Conservation (phyloP, 1,140 invertebrate species). For the Macrobrachium rosenbergii region DNA sequence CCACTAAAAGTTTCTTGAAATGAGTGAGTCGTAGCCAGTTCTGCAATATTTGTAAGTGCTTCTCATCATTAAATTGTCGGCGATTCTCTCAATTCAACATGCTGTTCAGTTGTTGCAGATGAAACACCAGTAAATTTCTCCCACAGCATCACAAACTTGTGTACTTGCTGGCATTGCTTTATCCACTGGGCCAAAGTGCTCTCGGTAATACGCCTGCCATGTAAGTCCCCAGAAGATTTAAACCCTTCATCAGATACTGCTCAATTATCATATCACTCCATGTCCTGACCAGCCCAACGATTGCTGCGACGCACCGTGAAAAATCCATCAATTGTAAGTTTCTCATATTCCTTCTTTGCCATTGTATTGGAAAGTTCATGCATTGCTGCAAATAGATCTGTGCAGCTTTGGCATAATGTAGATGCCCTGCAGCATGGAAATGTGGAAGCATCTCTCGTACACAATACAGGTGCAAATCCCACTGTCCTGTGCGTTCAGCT, state of each 20-base stretch:
- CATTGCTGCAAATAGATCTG: too few species aligned
- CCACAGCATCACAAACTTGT: too few species aligned
- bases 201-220: conserved; percentile 25
- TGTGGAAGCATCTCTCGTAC: too few species aligned
- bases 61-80: conserved; percentile 13
- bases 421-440: too few species aligned
- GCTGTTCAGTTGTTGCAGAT: conserved; percentile 33
- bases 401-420: too few species aligned
- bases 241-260: conserved; percentile 35
- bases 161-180: conserved; percentile 38
- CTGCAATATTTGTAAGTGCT: conserved; percentile 23
- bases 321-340: conserved; percentile 9
- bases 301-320: conserved; percentile 38
- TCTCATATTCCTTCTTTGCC: conserved; percentile 19
- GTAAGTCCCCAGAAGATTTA: conserved; percentile 31
- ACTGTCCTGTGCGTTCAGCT: too few species aligned
- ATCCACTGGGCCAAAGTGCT: conserved; percentile 32
- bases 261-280: conserved; percentile 33
- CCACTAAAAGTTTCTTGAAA: conserved; percentile 25
- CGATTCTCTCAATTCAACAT: conserved; percentile 34
- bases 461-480: too few species aligned
- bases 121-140: conserved; percentile 21
- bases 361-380: too few species aligned
- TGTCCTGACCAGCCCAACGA: conserved; percentile 27
- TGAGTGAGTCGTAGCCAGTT: conserved; percentile 30